Percentiles rank a stretch among this genome's conserved stretches.
phyloP scores from a whole-genome alignment of 2,113 vertebrate genomes.

The Psophia crepitans region DNA sequence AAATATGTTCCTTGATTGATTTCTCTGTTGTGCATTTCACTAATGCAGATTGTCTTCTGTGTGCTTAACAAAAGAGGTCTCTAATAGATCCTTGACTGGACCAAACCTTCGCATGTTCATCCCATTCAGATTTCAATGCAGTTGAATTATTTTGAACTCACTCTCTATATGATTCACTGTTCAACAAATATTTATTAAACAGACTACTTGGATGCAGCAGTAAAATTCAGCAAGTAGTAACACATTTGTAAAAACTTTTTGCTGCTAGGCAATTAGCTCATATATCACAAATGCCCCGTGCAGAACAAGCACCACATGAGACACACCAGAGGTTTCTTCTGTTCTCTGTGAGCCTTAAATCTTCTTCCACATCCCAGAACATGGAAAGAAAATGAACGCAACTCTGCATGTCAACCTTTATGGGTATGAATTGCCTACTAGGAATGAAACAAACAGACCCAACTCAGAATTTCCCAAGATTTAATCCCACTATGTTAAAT shows the following conservation, averaged over 20 bases:
- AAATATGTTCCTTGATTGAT: constrained; percentile 16
- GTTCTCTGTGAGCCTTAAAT: neutral
- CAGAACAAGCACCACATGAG: neutral
- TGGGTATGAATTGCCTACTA: neutral
- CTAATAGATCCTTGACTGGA: neutral
- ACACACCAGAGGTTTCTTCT: neutral
- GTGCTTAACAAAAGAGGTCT: neutral
- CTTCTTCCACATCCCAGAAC: neutral
- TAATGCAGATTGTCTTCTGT: neutral
- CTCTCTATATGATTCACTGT: neutral
- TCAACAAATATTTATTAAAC: neutral
- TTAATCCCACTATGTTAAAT: neutral
- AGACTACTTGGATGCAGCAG: neutral
- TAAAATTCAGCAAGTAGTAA: neutral
- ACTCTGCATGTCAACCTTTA: neutral
- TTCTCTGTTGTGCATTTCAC: neutral
- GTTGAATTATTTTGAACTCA: neutral
- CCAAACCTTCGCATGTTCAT: neutral
- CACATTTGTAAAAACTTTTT: neutral
- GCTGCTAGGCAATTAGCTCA: neutral
- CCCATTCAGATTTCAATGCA: neutral
- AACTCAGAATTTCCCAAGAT: neutral
- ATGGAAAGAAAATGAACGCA: neutral
- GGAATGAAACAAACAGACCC: neutral
- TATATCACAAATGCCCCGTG: neutral